These are phyloP conservation scores for Spodoptera picta DNA, from an alignment of 2,888 invertebrate species.

Conservation along the genomic window DNA sequence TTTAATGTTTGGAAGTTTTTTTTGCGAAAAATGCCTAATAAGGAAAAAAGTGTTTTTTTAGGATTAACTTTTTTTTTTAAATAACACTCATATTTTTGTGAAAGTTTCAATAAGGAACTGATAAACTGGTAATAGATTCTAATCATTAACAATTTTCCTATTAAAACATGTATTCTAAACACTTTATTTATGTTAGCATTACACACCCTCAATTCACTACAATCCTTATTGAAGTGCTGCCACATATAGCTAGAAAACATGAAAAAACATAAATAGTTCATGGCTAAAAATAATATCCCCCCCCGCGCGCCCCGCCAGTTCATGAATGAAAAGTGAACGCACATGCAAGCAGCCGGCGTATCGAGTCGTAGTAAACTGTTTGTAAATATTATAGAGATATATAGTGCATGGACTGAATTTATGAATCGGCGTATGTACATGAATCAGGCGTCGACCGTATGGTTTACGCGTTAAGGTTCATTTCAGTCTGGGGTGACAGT, in stretches of 20 bases:
- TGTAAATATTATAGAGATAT: constrained; percentile 14
- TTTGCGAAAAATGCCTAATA: too few species aligned
- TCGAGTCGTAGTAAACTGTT: constrained; percentile 34
- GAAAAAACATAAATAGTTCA: constrained; percentile 5
- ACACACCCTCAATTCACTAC: too few species aligned
- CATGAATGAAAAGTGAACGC: constrained; percentile 48
- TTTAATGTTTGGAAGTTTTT: too few species aligned
- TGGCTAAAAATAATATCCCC: constrained; percentile 7
- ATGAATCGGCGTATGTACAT: constrained; percentile 27
- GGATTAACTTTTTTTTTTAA: too few species aligned
- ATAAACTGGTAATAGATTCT: too few species aligned
- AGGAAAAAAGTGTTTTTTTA: too few species aligned
- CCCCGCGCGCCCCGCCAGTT: not conserved
- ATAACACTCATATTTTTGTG: too few species aligned
- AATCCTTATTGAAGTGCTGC: not conserved
- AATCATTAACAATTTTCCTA: too few species aligned
- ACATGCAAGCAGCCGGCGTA: constrained; percentile 11
- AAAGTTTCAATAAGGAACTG: too few species aligned
- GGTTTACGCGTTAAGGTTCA: constrained; percentile 28
- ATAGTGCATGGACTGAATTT: constrained; percentile 30
- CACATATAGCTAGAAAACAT: constrained; percentile 7
- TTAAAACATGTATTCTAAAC: too few species aligned
- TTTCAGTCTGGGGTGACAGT: constrained; percentile 31
- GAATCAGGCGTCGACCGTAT: constrained; percentile 22
- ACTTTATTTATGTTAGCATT: too few species aligned